A percentile compares a stretch with the other conserved stretches of the same genome.
These are phyloP conservation scores for Sebastes hopkinsi DNA, from an alignment of 2,797 vertebrate genomes.

Conservation along the genomic window DNA sequence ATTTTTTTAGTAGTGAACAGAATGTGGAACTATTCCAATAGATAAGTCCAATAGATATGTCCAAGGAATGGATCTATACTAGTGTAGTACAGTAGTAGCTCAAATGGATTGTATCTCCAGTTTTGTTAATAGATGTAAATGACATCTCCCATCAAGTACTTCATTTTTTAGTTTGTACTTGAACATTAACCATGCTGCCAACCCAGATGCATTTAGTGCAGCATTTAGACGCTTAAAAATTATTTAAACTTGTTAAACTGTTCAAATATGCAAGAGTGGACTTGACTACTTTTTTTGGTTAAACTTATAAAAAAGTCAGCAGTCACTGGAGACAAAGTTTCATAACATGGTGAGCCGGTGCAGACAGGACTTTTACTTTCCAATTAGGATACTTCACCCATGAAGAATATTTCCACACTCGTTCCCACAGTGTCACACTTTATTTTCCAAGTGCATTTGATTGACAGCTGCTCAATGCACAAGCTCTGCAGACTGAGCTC, in stretches of 20 bases:
- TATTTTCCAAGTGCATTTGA: slow-evolving; percentile 41
- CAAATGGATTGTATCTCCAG: background rate
- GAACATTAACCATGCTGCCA: slow-evolving; percentile 7
- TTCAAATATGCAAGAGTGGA: slow-evolving; percentile 39
- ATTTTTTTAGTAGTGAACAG: background rate
- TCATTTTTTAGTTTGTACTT: background rate
- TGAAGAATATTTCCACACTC: slow-evolving; percentile 10
- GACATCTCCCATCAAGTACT: background rate
- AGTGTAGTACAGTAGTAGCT: background rate
- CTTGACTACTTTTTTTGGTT: slow-evolving; percentile 18
- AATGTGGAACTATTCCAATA: background rate
- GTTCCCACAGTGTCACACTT: slow-evolving; percentile 17
- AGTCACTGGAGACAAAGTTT: slow-evolving; percentile 27
- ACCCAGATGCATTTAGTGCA: slow-evolving; percentile 22
- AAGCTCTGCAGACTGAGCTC: slow-evolving; percentile 11
- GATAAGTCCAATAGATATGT: background rate
- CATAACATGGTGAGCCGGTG: slow-evolving; percentile 6
- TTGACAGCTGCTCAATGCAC: slow-evolving; percentile 39
- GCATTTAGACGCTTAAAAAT: slow-evolving; percentile 24
- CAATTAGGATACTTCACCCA: slow-evolving; percentile 30
- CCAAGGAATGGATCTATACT: background rate
- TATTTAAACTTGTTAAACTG: slow-evolving; percentile 23
- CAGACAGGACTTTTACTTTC: slow-evolving; percentile 19
- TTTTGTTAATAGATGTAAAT: slow-evolving; percentile 16
- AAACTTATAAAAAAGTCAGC: slow-evolving; percentile 48